These are phyloP conservation scores for Grapholita molesta DNA, from an alignment of 1,140 invertebrate genomes.

Conservation along the genomic window DNA sequence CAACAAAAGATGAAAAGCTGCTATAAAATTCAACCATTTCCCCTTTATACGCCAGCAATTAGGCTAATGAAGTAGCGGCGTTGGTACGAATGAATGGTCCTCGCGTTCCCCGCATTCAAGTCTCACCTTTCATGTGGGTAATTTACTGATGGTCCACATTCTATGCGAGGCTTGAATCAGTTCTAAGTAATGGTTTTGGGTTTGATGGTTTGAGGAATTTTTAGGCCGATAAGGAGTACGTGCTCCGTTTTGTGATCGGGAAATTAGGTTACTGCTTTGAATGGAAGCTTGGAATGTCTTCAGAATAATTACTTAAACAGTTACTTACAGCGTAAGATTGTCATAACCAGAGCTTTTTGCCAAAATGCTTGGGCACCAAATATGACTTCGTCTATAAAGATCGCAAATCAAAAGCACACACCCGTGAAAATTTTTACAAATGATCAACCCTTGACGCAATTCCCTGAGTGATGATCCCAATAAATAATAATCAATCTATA, in stretches of 20 bases:
- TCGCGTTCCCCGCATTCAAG: conserved; percentile 58
- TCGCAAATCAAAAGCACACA: background rate
- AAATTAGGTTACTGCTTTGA: background rate
- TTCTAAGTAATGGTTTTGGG: conserved; percentile 30
- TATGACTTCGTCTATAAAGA: no score
- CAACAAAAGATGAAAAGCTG: conserved; percentile 70
- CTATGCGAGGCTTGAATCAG: conserved; percentile 46
- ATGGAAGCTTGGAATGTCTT: background rate
- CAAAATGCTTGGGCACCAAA: no score
- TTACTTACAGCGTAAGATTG: background rate
- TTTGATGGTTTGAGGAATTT: conserved; percentile 12
- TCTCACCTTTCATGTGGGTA: conserved; percentile 71
- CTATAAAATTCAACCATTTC: conserved; percentile 71
- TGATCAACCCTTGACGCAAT: conserved; percentile 19
- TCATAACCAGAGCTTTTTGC: background rate
- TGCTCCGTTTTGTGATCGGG: background rate
- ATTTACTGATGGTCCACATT: conserved; percentile 60
- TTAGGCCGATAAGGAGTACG: conserved; percentile 1
- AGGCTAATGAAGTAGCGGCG: conserved; percentile 70
- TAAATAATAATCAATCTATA: conserved; percentile 53
- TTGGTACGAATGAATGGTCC: conserved; percentile 60
- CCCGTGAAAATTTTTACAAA: background rate
- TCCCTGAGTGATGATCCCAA: conserved; percentile 30
- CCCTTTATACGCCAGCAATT: conserved; percentile 68
- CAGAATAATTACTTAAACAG: background rate